These are phyloP conservation scores for Pomatostomus ruficeps DNA, from an alignment of 2,113 vertebrate genomes.

Conservation along the genomic window DNA sequence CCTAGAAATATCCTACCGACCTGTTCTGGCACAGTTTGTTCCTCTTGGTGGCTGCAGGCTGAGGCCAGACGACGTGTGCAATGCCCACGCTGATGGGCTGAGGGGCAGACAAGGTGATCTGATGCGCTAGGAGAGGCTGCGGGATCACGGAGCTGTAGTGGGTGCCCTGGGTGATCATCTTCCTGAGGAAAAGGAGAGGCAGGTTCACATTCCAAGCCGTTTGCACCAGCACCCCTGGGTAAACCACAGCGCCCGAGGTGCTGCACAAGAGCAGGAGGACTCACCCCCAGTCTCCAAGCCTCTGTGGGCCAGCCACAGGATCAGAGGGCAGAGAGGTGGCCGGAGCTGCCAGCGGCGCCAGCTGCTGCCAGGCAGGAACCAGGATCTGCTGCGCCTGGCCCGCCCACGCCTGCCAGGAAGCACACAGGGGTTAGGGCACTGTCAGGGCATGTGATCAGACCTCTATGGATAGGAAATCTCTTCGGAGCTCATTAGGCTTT, in stretches of 20 bases:
- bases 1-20: slow-evolving; percentile 64
- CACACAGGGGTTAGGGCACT: neutral
- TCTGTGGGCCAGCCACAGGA: slow-evolving; percentile 87
- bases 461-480: neutral
- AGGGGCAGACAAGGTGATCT: slow-evolving; percentile 92
- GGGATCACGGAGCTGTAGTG: slow-evolving; percentile 93
- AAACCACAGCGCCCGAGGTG: neutral
- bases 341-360: slow-evolving; percentile 83
- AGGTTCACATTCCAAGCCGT: neutral
- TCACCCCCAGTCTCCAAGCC: slow-evolving; percentile 96
- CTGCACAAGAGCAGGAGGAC: neutral
- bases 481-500: neutral
- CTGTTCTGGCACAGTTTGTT: slow-evolving; percentile 90
- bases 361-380: slow-evolving; percentile 93
- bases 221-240: neutral
- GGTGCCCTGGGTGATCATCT: slow-evolving; percentile 90
- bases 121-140: slow-evolving; percentile 92
- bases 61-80: slow-evolving; percentile 96
- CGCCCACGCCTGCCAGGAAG: slow-evolving; percentile 83
- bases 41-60: slow-evolving; percentile 88
- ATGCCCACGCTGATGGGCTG: slow-evolving; percentile 98
- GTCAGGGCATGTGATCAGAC: neutral
- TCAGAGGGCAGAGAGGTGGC: slow-evolving; percentile 85
- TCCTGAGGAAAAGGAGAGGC: slow-evolving; percentile 75
- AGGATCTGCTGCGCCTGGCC: slow-evolving; percentile 90